These are phyloP conservation scores for Ips nitidus DNA, from an alignment of 1,140 invertebrate species.

Conservation along the genomic window DNA sequence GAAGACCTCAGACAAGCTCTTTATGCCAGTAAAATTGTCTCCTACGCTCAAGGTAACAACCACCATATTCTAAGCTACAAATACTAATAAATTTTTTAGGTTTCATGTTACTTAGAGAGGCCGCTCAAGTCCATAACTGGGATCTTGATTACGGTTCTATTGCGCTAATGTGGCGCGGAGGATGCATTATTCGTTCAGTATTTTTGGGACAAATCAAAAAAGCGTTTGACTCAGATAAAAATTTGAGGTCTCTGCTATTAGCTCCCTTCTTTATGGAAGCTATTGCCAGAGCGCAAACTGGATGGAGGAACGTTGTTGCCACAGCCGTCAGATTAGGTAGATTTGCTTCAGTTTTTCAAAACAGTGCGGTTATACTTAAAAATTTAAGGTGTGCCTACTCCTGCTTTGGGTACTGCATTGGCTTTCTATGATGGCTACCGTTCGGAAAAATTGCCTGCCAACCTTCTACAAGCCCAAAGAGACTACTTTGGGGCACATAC, in stretches of 20 bases:
- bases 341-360: neutral
- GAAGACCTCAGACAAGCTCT: constrained; percentile 76
- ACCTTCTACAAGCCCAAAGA: constrained; percentile 80
- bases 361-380: neutral
- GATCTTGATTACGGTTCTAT: constrained; percentile 97
- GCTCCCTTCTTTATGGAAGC: constrained; percentile 93
- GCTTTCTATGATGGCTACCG: constrained; percentile 97
- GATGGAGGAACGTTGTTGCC: constrained; percentile 69
- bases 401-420: constrained; percentile 88
- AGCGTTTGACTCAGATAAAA: constrained; percentile 91
- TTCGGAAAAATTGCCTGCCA: constrained; percentile 46
- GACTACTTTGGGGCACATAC: constrained; percentile 99
- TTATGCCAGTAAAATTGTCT: constrained; percentile 98
- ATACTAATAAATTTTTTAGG: constrained; percentile 50
- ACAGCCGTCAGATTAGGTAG: constrained; percentile 57
- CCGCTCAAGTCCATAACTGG: constrained; percentile 90
- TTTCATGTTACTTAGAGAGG: constrained; percentile 96
- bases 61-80: neutral
- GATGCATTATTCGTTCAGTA: constrained; percentile 96
- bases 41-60: constrained; percentile 84
- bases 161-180: constrained; percentile 99
- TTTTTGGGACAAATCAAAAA: constrained; percentile 97
- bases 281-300: constrained; percentile 75
- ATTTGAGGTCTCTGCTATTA: constrained; percentile 86
- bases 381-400: constrained; percentile 84